A percentile compares a stretch with the other conserved stretches of the same genome.
Conservation (phyloP, 2,113 vertebrate species). For the Phyllopteryx taeniolatus region DNA sequence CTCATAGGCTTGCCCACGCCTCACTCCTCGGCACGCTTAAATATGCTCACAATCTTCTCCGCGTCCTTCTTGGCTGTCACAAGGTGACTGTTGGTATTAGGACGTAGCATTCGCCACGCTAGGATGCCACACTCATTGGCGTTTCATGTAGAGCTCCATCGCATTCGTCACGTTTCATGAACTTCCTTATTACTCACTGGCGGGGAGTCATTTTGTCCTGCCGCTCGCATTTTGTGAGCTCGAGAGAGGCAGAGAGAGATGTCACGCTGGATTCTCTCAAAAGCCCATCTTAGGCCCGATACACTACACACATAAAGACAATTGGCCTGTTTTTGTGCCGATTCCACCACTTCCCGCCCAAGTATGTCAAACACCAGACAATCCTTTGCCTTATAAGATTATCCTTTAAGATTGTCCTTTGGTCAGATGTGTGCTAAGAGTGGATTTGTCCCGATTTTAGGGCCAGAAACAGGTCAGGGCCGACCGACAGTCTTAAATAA, state of each 20-base stretch:
- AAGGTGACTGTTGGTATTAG: constrained; percentile 76
- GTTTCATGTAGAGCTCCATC: constrained; percentile 66
- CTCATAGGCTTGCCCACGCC: constrained; percentile 20
- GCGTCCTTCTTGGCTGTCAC: constrained; percentile 59
- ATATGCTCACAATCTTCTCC: constrained; percentile 46
- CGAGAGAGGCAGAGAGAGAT: constrained; percentile 47
- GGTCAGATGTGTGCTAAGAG: no score
- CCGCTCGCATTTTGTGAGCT: constrained; percentile 52
- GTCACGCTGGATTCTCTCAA: constrained; percentile 31
- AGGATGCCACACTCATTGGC: constrained; percentile 66
- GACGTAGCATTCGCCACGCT: constrained; percentile 63
- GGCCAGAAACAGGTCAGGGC: no score
- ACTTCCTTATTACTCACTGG: constrained; percentile 74
- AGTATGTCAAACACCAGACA: no score
- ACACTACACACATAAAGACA: no score
- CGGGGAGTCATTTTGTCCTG: constrained; percentile 61
- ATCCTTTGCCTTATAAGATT: no score
- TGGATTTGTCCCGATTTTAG: no score
- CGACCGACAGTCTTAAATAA: no score
- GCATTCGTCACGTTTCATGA: constrained; percentile 76
- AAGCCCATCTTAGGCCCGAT: constrained; percentile 25
- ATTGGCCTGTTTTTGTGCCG: no score
- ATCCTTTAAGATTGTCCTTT: no score
- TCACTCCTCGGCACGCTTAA: constrained; percentile 20
- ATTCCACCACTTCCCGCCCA: no score